Evolutionary conservation across 1,140 invertebrate species (phyloP).

Genomic region (Drusus annulatus): DNA sequence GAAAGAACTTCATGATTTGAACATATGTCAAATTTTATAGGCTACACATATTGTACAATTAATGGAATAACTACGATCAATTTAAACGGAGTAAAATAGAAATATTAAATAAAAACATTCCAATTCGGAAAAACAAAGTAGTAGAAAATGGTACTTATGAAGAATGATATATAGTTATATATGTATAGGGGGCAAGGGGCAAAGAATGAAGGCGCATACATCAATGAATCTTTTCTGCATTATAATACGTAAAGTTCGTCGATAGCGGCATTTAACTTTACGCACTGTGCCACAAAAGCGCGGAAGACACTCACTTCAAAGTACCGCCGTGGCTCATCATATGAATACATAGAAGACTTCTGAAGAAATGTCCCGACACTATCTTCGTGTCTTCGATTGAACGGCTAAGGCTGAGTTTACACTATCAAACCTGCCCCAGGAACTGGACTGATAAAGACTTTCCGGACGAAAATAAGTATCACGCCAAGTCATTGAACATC

Average conservation of each 20-base stretch:
- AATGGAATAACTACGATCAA: too few relatives aligned
- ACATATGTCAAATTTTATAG: too few relatives aligned
- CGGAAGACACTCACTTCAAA: conserved; percentile 23
- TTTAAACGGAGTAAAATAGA: too few relatives aligned
- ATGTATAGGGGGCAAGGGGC: too few relatives aligned
- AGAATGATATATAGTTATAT: not conserved
- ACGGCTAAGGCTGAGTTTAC: conserved; percentile 11
- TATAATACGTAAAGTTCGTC: conserved; percentile 10
- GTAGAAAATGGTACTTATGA: too few relatives aligned
- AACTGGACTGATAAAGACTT: conserved; percentile 4
- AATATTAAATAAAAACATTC: too few relatives aligned
- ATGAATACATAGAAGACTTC: conserved; percentile 8
- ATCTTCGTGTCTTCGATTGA: conserved; percentile 24
- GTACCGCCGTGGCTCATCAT: conserved; percentile 29
- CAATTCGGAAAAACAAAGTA: not conserved
- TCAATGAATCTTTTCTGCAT: conserved; percentile 29
- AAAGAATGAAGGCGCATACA: not conserved
- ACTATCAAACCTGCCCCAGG: not conserved
- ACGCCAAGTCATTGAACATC: not conserved
- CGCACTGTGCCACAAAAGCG: not conserved
- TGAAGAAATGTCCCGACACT: conserved; percentile 21
- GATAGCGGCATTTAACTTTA: conserved; percentile 17
- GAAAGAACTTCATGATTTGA: too few relatives aligned
- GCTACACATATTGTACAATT: too few relatives aligned
- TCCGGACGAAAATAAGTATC: not conserved